phyloP scores from a whole-genome alignment of 2,113 vertebrate genomes.

The Laterallus jamaicensis region DNA sequence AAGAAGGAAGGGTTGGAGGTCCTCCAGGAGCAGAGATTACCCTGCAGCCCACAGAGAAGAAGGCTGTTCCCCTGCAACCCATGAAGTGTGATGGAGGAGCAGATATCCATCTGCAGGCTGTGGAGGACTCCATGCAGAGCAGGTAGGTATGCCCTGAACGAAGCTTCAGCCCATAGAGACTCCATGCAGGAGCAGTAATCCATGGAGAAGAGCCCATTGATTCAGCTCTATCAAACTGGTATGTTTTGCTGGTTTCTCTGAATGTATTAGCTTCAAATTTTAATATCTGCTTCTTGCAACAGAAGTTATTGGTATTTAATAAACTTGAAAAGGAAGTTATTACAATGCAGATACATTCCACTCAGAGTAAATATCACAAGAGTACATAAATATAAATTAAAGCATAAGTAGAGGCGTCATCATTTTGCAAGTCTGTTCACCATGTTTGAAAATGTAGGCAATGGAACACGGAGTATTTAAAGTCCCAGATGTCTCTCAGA shows the following conservation, averaged over 20 bases:
- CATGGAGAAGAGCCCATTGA: rapidly evolving
- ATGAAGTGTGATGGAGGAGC: too few species aligned
- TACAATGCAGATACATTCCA: neutral
- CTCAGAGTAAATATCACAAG: neutral
- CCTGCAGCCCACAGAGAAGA: too few species aligned
- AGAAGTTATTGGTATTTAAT: neutral
- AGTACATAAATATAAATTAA: neutral
- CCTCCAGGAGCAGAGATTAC: too few species aligned
- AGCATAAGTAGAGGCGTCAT: neutral
- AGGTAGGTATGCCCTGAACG: neutral
- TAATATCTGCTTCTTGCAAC: neutral
- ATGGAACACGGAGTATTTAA: neutral
- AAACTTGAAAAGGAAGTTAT: neutral
- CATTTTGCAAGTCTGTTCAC: neutral
- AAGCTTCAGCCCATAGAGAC: neutral
- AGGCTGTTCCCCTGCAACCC: too few species aligned
- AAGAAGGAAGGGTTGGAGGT: neutral
- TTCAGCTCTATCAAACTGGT: neutral
- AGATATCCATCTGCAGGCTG: too few species aligned
- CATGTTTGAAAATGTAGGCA: neutral
- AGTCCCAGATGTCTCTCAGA: neutral
- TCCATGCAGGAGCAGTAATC: too few species aligned
- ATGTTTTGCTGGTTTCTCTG: neutral
- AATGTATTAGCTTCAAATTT: neutral
- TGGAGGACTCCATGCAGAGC: neutral